Base-by-base conservation (phyloP, 2,113 vertebrate genomes). In the Albula glossodonta region DNA sequence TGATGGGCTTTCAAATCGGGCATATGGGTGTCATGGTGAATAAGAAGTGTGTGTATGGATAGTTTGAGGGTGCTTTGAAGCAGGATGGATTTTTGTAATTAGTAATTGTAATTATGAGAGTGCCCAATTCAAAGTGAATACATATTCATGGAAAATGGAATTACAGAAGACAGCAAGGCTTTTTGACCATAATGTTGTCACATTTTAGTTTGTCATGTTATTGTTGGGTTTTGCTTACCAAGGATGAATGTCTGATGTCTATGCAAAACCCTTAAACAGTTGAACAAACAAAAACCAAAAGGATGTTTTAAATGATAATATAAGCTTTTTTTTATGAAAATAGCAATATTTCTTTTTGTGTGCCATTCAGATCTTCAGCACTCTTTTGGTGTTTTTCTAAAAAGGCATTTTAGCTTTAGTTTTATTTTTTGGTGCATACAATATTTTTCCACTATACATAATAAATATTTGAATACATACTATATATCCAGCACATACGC, bases 401-500 rank as follows among this genome's bases (percentile, higher is more conserved):
- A 70, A 19, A 70, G 3, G 17, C 19, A 22, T 70, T 70, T 70
- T 70, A 4, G 63, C 19, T 52, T 41, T 53, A 48, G 51, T n/a
- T 50, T 41, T 53, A 48, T n/a, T n/a, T 50, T 74, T 66, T 86
- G 48, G 49, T 78, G 53, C 51, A 52, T 70, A 66, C 41, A 66
- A 13, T n/a, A 57, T 77, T 63, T 84, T 57, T 51, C 25, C 83
- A 78, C 81, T 89, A 85, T 85, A 63, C 13, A 15, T 17, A 78
- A 53, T 49, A 70, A 22, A 70, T n/a, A 70, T 70, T 70, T 70
- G 74, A 22, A 66, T 78, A 56, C 51, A 56, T 25, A 60, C 60
- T 84, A 83, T 87, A 83, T 78, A 90, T 89, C 87, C 87, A 95
- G 94, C 95, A 95, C 91, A 95, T 95, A 94, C 10, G 88, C 89